Evolutionary conservation across 2,888 invertebrate genomes (phyloP).

Genomic region (Nemoura dubitans): DNA sequence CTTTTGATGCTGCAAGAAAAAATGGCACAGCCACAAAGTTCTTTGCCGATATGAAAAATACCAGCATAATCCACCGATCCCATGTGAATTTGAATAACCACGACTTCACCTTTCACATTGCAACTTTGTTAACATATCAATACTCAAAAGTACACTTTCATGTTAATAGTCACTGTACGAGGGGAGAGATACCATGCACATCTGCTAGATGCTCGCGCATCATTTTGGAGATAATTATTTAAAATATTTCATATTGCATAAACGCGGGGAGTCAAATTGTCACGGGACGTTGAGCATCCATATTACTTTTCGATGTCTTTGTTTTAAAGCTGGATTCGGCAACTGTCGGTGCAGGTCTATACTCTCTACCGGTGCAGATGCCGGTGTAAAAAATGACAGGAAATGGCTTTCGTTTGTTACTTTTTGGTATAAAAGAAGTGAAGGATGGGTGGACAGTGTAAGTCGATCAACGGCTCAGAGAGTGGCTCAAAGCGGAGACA

Average conservation of each 20-base stretch:
- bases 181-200: background rate
- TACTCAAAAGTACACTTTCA: no score
- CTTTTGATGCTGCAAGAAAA: background rate
- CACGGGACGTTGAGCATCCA: background rate
- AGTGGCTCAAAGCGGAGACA: background rate
- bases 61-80: background rate
- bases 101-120: background rate
- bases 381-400: background rate
- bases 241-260: background rate
- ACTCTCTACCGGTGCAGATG: background rate
- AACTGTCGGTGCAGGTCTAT: background rate
- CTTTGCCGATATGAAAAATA: background rate
- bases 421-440: background rate
- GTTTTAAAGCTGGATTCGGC: background rate
- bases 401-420: background rate
- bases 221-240: background rate
- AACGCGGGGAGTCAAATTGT: background rate
- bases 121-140: no score
- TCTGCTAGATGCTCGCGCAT: background rate
- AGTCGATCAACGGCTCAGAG: background rate
- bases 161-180: background rate
- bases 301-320: constrained; percentile 4
- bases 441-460: background rate
- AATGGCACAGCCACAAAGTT: background rate
- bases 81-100: background rate